phyloP scores from a whole-genome alignment of 1,140 invertebrate genomes.

The Drosophila pseudoobscura region DNA sequence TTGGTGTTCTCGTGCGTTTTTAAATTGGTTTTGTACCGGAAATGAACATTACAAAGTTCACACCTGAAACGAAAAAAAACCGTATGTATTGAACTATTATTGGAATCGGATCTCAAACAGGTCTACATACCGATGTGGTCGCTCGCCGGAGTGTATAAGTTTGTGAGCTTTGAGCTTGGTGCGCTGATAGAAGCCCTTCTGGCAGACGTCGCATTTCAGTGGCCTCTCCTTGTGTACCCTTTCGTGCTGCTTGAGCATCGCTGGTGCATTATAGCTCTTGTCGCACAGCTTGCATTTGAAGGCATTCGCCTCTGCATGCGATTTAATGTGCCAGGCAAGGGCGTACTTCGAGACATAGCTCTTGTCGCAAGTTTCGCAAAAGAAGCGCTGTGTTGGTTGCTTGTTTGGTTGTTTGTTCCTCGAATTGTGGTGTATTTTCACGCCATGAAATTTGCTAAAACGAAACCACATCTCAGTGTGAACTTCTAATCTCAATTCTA shows the following conservation, averaged over 20 bases:
- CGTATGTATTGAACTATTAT: no score
- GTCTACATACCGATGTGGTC: conserved; percentile 42
- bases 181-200: conserved; percentile 55
- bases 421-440: conserved; percentile 31
- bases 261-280: conserved; percentile 49
- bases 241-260: conserved; percentile 55
- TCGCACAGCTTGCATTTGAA: conserved; percentile 61
- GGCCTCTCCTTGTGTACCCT: conserved; percentile 59
- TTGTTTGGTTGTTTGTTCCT: conserved; percentile 25
- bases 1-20: conserved; percentile 56
- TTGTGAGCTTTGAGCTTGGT: conserved; percentile 54
- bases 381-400: conserved; percentile 29
- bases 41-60: conserved; percentile 52
- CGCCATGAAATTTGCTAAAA: conserved; percentile 56
- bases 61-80: conserved; percentile 31
- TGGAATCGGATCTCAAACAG: neutral
- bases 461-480: no score
- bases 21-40: conserved; percentile 63
- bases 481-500: no score
- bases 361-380: conserved; percentile 51
- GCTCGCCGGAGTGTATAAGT: conserved; percentile 64
- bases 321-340: conserved; percentile 48
- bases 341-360: conserved; percentile 63
- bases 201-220: conserved; percentile 59
- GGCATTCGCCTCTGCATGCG: conserved; percentile 36